Percentiles rank a stretch among this genome's conserved stretches.
Evolutionary conservation across 2,797 vertebrate species (phyloP).

Genomic region (Cynopterus sphinx): DNA sequence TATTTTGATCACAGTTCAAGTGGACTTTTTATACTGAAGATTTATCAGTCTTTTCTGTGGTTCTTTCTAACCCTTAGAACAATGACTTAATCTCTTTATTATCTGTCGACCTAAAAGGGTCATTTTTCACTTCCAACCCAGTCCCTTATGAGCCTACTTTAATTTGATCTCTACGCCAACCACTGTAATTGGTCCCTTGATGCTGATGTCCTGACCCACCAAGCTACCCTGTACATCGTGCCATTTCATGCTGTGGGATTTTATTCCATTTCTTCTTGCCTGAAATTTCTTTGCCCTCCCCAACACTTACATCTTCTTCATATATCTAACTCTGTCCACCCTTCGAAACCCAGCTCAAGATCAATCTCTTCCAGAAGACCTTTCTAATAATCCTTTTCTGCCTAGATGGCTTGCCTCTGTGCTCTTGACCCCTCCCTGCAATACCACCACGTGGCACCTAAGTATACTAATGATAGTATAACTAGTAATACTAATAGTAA

Average conservation of each 20-base stretch:
- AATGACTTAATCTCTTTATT: neutral
- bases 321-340: too few relatives aligned
- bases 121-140: neutral
- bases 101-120: neutral
- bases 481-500: neutral
- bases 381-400: neutral
- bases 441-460: too few relatives aligned
- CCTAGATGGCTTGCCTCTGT: neutral
- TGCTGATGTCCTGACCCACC: rapidly evolving
- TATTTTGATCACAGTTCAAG: neutral
- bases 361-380: neutral
- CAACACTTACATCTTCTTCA: neutral
- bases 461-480: neutral
- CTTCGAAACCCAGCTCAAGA: neutral
- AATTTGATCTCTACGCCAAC: neutral
- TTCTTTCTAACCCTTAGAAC: neutral
- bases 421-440: too few relatives aligned
- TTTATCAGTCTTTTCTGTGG: neutral
- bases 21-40: neutral
- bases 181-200: neutral
- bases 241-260: neutral
- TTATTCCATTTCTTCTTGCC: neutral
- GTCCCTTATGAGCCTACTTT: neutral
- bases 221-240: rapidly evolving
- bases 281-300: neutral